Conservation (phyloP, 64 coral and sea anemone species). For the Actinia equina region DNA sequence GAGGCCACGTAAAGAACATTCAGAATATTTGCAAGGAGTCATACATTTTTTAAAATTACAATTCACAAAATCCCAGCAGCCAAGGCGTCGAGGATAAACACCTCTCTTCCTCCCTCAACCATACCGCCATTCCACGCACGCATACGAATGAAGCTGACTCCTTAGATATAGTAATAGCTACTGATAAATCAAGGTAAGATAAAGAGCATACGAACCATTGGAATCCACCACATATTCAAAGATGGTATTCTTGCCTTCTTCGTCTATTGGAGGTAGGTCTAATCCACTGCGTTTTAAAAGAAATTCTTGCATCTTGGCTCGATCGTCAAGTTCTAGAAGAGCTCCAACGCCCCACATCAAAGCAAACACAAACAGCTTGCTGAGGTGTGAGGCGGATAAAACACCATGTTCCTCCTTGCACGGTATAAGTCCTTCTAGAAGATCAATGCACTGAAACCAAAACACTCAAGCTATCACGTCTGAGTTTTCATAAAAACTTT, state of each 20-base stretch:
- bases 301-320: slow-evolving; percentile 87
- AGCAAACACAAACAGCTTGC: slow-evolving; percentile 79
- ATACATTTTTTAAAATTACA: too few relatives aligned
- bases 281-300: slow-evolving; percentile 63
- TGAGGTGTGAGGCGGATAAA: slow-evolving; percentile 44
- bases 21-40: too few relatives aligned
- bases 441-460: slow-evolving; percentile 70
- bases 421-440: slow-evolving; percentile 84
- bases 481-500: too few relatives aligned
- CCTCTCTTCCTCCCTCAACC: too few relatives aligned
- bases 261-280: slow-evolving; percentile 48
- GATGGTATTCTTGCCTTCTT: slow-evolving; percentile 72
- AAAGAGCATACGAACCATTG: slow-evolving; percentile 23
- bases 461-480: too few relatives aligned
- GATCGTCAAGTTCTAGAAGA: slow-evolving; percentile 78
- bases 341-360: slow-evolving; percentile 94
- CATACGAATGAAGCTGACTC: too few relatives aligned
- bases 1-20: too few relatives aligned
- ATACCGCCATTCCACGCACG: too few relatives aligned
- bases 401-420: slow-evolving; percentile 78
- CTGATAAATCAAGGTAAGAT: too few relatives aligned
- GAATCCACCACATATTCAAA: slow-evolving; percentile 88
- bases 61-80: too few relatives aligned
- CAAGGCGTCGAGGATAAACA: too few relatives aligned
- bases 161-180: too few relatives aligned